A percentile compares a stretch with the other conserved stretches of the same genome.
Conservation (phyloP, 2,113 vertebrate species). For the Amia ocellicauda region DNA sequence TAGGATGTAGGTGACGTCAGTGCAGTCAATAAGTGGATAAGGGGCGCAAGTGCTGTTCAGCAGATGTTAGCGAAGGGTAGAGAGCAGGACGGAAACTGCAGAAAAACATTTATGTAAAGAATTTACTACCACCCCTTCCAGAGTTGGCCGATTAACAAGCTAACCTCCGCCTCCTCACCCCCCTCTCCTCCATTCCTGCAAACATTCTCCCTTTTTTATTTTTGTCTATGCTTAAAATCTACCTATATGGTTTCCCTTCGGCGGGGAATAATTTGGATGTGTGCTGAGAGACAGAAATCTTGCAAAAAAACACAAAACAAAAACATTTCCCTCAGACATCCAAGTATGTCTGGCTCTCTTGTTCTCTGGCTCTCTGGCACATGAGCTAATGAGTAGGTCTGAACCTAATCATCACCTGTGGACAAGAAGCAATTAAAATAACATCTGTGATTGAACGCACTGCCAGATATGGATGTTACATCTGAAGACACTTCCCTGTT, state of each 20-base stretch:
- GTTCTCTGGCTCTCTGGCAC: constrained; percentile 24
- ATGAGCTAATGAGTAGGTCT: neutral
- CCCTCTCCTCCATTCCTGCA: neutral
- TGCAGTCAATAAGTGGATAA: constrained; percentile 35
- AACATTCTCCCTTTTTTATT: neutral
- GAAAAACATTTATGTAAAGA: constrained; percentile 41
- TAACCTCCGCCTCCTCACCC: neutral
- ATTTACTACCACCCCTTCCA: constrained; percentile 29
- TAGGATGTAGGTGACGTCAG: constrained; percentile 55
- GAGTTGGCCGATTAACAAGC: constrained; percentile 23
- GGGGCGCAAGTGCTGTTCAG: constrained; percentile 59
- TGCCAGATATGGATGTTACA: neutral
- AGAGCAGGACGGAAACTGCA: constrained; percentile 36
- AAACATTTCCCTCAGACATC: neutral
- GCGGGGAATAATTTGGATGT: neutral
- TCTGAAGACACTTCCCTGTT: constrained; percentile 1
- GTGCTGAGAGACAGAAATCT: neutral
- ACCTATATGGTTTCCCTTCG: too few relatives aligned
- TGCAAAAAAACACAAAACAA: neutral
- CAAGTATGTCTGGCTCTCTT: constrained; percentile 25
- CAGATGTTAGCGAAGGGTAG: constrained; percentile 66
- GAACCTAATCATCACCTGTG: neutral
- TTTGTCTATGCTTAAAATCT: neutral
- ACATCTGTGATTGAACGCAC: neutral
- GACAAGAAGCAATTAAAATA: neutral